phyloP scores from a whole-genome alignment of 1,140 invertebrate genomes.

The Scaptomyza pallida region DNA sequence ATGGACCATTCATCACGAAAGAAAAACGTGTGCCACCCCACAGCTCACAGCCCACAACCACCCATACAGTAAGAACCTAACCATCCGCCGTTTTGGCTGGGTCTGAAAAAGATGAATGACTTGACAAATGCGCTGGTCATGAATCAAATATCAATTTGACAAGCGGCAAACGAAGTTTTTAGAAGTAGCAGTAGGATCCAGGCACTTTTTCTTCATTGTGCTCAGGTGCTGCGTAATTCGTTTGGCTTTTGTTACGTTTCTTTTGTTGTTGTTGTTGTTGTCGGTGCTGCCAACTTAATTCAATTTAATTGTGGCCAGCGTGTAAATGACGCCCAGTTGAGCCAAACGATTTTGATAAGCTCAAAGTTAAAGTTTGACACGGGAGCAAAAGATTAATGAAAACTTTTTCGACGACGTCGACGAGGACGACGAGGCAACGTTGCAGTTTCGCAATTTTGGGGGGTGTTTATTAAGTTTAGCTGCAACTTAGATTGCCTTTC shows the following conservation, averaged over 20 bases:
- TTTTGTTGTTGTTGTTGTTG: too few relatives aligned
- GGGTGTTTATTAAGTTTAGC: constrained; percentile 68
- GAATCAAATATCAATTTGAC: constrained; percentile 83
- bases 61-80: background rate
- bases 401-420: constrained; percentile 46
- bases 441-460: constrained; percentile 48
- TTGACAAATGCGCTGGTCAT: constrained; percentile 82
- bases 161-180: constrained; percentile 61
- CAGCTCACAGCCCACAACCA: background rate
- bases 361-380: constrained; percentile 54
- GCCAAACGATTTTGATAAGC: constrained; percentile 41
- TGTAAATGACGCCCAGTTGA: constrained; percentile 61
- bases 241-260: constrained; percentile 2
- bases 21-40: constrained; percentile 30
- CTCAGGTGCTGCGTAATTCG: constrained; percentile 59
- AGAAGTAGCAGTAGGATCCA: background rate
- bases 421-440: constrained; percentile 32
- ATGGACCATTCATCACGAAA: constrained; percentile 65
- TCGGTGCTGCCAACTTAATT: constrained; percentile 56
- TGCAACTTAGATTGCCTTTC: constrained; percentile 72
- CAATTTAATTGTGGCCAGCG: constrained; percentile 79
- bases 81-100: constrained; percentile 30
- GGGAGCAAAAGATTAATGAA: constrained; percentile 68
- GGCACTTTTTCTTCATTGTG: background rate
- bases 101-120: constrained; percentile 78